Percentiles rank a stretch among this genome's conserved stretches.
Evolutionary conservation across 2,113 vertebrate species (phyloP).

Genomic region (Tupaia tana): DNA sequence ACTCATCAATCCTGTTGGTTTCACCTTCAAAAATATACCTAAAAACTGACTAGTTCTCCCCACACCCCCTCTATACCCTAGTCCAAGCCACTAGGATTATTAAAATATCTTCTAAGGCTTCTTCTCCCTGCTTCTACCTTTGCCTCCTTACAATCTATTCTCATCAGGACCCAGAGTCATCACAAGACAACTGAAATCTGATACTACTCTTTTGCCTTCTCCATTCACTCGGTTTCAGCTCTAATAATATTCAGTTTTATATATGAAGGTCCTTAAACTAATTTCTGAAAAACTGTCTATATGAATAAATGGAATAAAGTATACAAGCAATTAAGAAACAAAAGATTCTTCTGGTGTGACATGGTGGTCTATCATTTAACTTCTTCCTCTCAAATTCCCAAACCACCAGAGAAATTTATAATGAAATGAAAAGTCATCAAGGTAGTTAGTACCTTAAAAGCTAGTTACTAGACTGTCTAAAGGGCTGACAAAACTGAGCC

Average conservation of each 20-base stretch:
- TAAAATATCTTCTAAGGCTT: background rate
- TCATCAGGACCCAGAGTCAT: background rate
- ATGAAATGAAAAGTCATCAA: background rate
- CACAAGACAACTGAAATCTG: background rate
- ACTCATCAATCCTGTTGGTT: background rate
- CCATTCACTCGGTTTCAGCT: background rate
- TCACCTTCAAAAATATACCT: background rate
- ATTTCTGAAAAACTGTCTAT: background rate
- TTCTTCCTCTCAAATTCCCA: background rate
- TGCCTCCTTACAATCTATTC: background rate
- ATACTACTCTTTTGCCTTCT: background rate
- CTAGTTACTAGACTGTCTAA: background rate
- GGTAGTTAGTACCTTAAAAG: background rate
- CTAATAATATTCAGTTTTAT: background rate
- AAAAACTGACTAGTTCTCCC: background rate
- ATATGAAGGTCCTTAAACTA: background rate
- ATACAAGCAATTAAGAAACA: background rate
- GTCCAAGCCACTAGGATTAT: background rate
- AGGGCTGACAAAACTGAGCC: background rate
- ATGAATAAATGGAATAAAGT: conserved; percentile 4
- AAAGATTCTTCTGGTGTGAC: background rate
- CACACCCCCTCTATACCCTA: no score
- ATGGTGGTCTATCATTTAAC: background rate
- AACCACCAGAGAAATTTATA: conserved; percentile 23
- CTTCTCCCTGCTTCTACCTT: background rate